Evolutionary conservation across 2,113 vertebrate species (phyloP).

Genomic region (Muntiacus muntjak): DNA sequence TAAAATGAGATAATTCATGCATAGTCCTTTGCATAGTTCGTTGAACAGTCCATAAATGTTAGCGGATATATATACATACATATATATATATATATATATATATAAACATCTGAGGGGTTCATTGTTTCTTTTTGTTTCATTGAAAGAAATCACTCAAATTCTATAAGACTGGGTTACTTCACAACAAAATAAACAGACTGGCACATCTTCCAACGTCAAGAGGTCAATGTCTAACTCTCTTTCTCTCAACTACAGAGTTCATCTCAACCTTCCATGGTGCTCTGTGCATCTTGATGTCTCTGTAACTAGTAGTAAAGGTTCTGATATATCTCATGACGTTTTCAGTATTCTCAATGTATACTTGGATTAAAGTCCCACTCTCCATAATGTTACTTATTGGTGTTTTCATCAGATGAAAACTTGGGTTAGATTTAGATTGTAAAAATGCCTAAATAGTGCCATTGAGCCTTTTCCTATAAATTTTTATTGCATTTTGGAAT

Average conservation of each 20-base stretch:
- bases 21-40: neutral
- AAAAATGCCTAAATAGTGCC: neutral
- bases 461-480: neutral
- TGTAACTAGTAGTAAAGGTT: neutral
- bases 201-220: neutral
- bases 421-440: slow-evolving; percentile 6
- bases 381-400: neutral
- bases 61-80: neutral
- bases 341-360: neutral
- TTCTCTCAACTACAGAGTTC: neutral
- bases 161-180: neutral
- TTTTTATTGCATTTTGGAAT: neutral
- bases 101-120: neutral
- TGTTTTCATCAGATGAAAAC: neutral
- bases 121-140: neutral
- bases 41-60: neutral
- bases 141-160: neutral
- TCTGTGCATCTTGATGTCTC: neutral
- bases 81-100: no score
- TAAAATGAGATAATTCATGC: neutral
- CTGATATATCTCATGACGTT: neutral
- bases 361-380: neutral
- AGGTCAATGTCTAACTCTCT: neutral
- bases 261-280: neutral
- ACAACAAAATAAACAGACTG: neutral